Evolutionary conservation across 2,113 vertebrate species (phyloP).

Genomic region (Notothenia rossii): DNA sequence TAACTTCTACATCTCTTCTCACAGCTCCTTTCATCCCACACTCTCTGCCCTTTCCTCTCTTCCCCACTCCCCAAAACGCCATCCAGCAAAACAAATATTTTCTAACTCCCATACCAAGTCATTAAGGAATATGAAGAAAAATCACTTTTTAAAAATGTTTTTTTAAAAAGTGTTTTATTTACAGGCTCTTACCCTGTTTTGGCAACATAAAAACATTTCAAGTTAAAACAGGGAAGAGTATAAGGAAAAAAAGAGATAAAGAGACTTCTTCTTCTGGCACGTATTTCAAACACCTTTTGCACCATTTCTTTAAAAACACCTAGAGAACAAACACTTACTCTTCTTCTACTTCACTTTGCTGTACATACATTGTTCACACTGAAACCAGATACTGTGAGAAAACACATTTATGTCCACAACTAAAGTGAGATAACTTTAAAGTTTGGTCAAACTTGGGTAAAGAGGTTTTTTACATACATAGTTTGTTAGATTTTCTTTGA

Average conservation of each 20-base stretch:
- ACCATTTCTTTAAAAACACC: not conserved
- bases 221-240: not conserved
- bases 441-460: no score
- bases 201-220: not conserved
- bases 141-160: not conserved
- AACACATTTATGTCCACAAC: conserved; percentile 29
- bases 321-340: not conserved
- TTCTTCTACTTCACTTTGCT: not conserved
- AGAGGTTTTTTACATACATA: not conserved
- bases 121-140: conserved; percentile 2
- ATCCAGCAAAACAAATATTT: conserved; percentile 7
- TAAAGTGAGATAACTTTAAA: not conserved
- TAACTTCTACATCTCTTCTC: conserved; percentile 25
- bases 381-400: conserved; percentile 33
- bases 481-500: conserved; percentile 1
- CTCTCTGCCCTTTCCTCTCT: not conserved
- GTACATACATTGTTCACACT: conserved; percentile 2
- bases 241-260: not conserved
- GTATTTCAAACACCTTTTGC: not conserved
- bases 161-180: not conserved
- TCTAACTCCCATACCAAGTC: not conserved
- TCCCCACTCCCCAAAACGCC: conserved; percentile 8
- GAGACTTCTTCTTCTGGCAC: not conserved
- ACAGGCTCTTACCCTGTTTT: not conserved
- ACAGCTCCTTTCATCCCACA: conserved; percentile 4